Evolutionary conservation across 92 coral and sea anemone genomes (phyloP).

Genomic region (Galaxea fascicularis): DNA sequence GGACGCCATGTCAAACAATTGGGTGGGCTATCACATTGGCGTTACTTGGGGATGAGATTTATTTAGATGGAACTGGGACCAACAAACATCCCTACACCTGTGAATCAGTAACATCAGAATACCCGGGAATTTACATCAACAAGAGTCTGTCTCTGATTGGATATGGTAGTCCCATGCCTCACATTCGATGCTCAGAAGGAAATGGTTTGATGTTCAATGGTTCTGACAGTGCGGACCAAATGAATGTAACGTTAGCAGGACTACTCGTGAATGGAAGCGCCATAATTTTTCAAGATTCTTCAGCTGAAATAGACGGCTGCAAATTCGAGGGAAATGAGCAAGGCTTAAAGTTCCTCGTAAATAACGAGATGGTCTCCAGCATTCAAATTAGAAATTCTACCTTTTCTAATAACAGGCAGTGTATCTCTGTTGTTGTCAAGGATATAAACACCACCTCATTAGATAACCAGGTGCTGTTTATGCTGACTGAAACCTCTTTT

Average conservation of each 20-base stretch:
- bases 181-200: neutral
- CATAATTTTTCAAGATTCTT: neutral
- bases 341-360: neutral
- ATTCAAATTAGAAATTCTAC: constrained; percentile 1
- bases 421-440: constrained; percentile 1
- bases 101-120: constrained; percentile 10
- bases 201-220: neutral
- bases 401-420: neutral
- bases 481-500: neutral
- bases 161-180: neutral
- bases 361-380: neutral
- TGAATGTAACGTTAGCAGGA: neutral
- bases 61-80: constrained; percentile 55
- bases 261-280: neutral
- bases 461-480: neutral
- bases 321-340: neutral
- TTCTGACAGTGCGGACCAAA: neutral
- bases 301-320: neutral
- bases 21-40: neutral
- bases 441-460: neutral
- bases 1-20: constrained; percentile 20
- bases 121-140: constrained; percentile 37
- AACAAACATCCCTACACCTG: constrained; percentile 42
- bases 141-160: constrained; percentile 41
- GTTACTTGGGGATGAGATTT: constrained; percentile 1